Evolutionary conservation across 2,797 vertebrate species (phyloP).

Genomic region (Scyliorhinus canicula): DNA sequence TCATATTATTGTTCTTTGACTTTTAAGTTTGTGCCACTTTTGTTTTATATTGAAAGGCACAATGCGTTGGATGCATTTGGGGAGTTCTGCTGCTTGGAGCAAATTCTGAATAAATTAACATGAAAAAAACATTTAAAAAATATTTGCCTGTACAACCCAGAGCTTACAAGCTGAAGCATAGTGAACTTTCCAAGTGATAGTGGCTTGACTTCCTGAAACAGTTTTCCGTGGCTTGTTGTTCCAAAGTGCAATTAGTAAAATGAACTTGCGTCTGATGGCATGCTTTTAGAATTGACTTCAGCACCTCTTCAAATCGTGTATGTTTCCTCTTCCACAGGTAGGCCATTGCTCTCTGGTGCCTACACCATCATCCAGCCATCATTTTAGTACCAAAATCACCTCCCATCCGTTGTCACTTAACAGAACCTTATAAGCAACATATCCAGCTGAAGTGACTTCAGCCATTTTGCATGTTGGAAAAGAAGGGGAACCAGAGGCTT

Average conservation of each 20-base stretch:
- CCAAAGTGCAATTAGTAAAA: neutral
- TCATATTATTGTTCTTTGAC: neutral
- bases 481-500: neutral
- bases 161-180: neutral
- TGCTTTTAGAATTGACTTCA: neutral
- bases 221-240: neutral
- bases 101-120: neutral
- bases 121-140: neutral
- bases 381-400: neutral
- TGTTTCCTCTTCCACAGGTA: too few species aligned
- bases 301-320: neutral
- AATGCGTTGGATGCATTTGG: neutral
- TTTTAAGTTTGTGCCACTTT: neutral
- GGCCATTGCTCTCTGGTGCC: neutral
- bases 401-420: neutral
- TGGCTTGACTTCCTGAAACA: neutral
- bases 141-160: neutral
- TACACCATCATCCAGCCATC: neutral
- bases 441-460: neutral
- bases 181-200: neutral
- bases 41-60: neutral
- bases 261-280: neutral
- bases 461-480: neutral
- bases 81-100: neutral
- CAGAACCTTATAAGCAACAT: neutral